A percentile compares a stretch with the other conserved stretches of the same genome.
Evolutionary conservation across 2,888 invertebrate species (phyloP).

Genomic region (Laothoe populi): DNA sequence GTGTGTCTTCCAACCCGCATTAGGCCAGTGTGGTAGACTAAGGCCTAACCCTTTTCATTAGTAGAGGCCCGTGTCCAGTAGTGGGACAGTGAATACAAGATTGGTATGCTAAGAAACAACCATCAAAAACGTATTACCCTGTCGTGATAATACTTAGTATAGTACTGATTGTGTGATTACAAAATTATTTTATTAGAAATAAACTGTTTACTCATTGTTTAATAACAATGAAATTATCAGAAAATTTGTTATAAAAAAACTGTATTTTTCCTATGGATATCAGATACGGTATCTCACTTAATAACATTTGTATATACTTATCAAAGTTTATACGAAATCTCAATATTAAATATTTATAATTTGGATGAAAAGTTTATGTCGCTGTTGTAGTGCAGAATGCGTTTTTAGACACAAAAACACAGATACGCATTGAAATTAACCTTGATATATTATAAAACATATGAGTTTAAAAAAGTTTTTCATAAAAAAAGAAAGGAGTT

Average conservation of each 20-base stretch:
- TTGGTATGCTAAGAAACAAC: no score
- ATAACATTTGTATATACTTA: background rate
- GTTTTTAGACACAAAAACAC: background rate
- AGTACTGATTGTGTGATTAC: no score
- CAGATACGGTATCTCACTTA: background rate
- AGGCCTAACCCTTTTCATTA: no score
- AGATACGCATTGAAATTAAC: background rate
- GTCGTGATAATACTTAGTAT: no score
- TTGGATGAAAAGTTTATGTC: background rate
- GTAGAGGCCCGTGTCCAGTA: no score
- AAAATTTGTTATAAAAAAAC: background rate
- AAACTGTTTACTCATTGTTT: background rate
- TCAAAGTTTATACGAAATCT: conserved; percentile 3
- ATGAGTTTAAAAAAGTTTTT: no score
- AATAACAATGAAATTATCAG: background rate
- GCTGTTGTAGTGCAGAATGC: background rate
- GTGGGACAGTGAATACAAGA: no score
- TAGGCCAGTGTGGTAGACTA: no score
- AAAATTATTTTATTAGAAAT: no score
- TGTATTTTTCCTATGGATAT: conserved; percentile 2
- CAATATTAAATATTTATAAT: conserved; percentile 6
- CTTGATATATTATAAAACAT: background rate
- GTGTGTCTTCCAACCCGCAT: no score
- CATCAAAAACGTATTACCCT: no score
- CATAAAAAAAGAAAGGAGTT: no score